Conservation (phyloP, 1,140 invertebrate genomes). For the Atta cephalotes region DNA sequence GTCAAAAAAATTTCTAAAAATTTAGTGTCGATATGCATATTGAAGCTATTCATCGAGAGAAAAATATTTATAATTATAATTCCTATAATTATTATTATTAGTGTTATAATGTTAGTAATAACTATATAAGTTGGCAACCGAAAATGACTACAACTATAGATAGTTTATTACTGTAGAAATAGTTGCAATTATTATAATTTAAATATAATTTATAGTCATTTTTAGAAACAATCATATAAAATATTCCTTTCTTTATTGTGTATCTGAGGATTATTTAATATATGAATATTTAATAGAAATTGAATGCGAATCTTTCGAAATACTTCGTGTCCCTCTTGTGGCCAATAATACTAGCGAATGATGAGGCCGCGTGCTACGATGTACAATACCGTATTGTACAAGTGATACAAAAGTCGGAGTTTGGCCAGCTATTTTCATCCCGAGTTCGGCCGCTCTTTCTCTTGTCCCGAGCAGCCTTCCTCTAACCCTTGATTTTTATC, state of each 20-base stretch:
- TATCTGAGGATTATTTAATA: background rate
- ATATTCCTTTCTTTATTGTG: background rate
- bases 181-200: too few species aligned
- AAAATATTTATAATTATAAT: too few species aligned
- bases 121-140: too few species aligned
- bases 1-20: too few species aligned
- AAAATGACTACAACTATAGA: too few species aligned
- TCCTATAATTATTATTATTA: too few species aligned
- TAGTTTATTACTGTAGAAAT: too few species aligned
- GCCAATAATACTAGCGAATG: slow-evolving; percentile 21
- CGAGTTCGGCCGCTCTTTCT: slow-evolving; percentile 64
- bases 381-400: slow-evolving; percentile 45
- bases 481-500: slow-evolving; percentile 52
- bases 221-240: too few species aligned
- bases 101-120: too few species aligned
- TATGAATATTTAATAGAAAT: slow-evolving; percentile 8
- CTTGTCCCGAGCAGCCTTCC: slow-evolving; percentile 25
- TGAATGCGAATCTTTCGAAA: background rate
- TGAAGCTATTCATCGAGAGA: too few species aligned
- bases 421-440: slow-evolving; percentile 68
- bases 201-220: too few species aligned
- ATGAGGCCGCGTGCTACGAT: background rate
- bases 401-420: slow-evolving; percentile 54
- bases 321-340: background rate
- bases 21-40: too few species aligned